Evolutionary conservation across 2,888 invertebrate species (phyloP), one percentile per base, ranked within the genome.

Genomic region (Phyto melanocephala): DNA sequence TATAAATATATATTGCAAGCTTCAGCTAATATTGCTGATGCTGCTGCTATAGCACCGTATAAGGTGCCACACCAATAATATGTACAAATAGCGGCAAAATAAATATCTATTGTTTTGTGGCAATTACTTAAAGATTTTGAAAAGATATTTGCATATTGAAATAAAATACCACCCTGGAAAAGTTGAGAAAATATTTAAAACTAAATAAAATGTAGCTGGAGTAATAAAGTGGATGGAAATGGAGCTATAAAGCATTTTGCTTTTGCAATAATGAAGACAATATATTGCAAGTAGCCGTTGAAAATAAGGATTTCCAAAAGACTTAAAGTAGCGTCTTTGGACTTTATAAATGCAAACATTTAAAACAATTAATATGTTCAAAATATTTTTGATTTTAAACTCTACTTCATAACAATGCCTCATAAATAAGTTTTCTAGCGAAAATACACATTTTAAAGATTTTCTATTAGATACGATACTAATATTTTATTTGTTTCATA

Each of bases 101-200:
- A 28, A 28, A 28, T 50, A 35, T 72, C 74, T 63, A 74, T 74
- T 74, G 74, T 74, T 74, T 72, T 62, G 28, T 62, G 17, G 37
- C 54, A 74, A 62, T 62, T 62, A 52, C 72, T 68, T 68, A 7
- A 67, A 76, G 45, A 56, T 56, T 28, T 28, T 22, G n/a, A 37
- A 56, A 45, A 75, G 65, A 75, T 75, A 75, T 56, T 24, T 33
- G 54, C 10, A 47, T 70, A 70, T 70, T 70, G 54, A 77, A 54
- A 60, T 24, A 1, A 42, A 37, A 70, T 70, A 45, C 77, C 77
- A 77, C 77, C 77, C 77, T 70, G 40, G 52, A 70, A 68, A 77
- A 33, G 2, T 37, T 33, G 11, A 13, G n/a, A 17, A 13, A 52
- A 15, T 3, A 22, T 22, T 37, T 17, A 24, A 28, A 42, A 6